Conservation (phyloP, 2,797 vertebrate genomes). For the Anolis apletophallus region DNA sequence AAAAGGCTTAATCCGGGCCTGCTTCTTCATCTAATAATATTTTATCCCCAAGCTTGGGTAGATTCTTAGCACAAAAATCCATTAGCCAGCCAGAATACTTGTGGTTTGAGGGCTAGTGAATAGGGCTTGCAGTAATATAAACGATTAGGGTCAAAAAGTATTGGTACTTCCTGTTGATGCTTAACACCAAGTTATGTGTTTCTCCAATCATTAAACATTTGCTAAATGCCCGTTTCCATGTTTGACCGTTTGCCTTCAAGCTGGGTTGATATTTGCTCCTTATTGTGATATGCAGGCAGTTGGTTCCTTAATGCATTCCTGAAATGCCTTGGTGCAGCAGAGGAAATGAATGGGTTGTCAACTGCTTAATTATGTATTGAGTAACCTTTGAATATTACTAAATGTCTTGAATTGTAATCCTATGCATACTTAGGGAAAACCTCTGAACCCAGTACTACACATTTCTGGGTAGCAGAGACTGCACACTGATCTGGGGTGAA, state of each 20-base stretch:
- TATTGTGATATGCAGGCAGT: constrained; percentile 2
- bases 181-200: background rate
- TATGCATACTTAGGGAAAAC: background rate
- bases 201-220: background rate
- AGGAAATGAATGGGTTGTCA: background rate
- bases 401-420: background rate
- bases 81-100: background rate
- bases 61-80: background rate
- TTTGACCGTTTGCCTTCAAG: background rate
- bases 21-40: background rate
- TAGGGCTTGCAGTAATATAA: background rate
- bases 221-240: background rate
- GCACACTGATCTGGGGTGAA: background rate
- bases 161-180: background rate
- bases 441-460: background rate
- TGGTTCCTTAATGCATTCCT: constrained; percentile 6
- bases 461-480: background rate
- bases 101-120: background rate
- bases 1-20: no score
- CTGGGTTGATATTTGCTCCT: background rate
- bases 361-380: constrained; percentile 2
- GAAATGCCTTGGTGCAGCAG: background rate
- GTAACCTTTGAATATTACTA: background rate
- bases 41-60: background rate
- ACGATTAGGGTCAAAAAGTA: background rate